These are phyloP conservation scores for Charadrius vociferus DNA, from an alignment of 2,113 vertebrate genomes.

Conservation along the genomic window DNA sequence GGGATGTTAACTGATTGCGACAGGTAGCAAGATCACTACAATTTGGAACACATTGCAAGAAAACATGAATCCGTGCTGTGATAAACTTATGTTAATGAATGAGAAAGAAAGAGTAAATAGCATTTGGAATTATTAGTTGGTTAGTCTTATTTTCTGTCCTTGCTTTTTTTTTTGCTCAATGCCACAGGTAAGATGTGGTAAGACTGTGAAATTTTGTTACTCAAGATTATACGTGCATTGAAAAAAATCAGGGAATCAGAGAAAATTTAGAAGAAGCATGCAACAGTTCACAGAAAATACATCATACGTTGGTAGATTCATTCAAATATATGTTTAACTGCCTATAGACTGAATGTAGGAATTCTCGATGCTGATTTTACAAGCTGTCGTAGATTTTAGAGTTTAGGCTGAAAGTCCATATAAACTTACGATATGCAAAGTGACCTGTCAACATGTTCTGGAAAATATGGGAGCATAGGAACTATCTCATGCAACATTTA, in stretches of 20 bases:
- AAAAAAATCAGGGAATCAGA: neutral
- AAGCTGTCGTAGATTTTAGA: neutral
- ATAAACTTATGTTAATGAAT: neutral
- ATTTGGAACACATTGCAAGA: neutral
- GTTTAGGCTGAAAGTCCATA: neutral
- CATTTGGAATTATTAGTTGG: neutral
- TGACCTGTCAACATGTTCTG: neutral
- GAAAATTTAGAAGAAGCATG: neutral
- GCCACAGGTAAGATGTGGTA: neutral
- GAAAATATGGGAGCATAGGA: neutral
- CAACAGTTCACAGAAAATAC: neutral
- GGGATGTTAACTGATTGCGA: neutral
- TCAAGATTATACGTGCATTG: neutral
- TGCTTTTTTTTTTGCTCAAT: neutral
- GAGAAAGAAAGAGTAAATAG: neutral
- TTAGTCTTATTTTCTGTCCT: neutral
- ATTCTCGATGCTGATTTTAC: neutral
- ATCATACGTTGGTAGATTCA: neutral
- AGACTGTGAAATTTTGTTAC: neutral
- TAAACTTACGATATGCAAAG: neutral
- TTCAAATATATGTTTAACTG: neutral
- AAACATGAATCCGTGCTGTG: neutral
- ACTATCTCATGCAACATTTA: neutral
- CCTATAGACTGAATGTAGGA: neutral
- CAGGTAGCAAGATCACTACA: neutral